These are phyloP conservation scores for Cromileptes altivelis DNA, from an alignment of 2,113 vertebrate species.

Conservation along the genomic window DNA sequence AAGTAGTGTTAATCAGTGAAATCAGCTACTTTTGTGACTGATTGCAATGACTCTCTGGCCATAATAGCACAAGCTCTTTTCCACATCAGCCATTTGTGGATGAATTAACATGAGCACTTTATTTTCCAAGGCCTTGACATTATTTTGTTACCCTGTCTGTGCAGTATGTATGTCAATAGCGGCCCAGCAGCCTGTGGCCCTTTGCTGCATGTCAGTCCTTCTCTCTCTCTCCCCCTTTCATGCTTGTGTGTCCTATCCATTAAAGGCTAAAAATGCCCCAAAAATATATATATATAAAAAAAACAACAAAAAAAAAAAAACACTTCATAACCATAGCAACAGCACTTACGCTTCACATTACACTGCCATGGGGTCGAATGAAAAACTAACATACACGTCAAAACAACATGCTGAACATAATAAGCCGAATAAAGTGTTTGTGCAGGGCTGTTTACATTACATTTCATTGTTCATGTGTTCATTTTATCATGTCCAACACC, in stretches of 20 bases:
- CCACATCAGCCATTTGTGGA: conserved; percentile 4
- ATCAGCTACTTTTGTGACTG: conserved; percentile 31
- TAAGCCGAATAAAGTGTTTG: not conserved
- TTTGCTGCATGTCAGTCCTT: no score
- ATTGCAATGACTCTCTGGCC: conserved; percentile 20
- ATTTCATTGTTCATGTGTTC: not conserved
- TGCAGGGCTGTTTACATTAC: not conserved
- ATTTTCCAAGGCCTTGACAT: not conserved
- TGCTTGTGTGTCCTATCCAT: no score
- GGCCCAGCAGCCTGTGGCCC: no score
- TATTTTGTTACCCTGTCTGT: not conserved
- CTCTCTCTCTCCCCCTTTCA: no score
- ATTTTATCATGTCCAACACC: no score
- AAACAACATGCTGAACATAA: not conserved
- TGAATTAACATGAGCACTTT: not conserved
- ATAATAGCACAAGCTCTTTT: not conserved
- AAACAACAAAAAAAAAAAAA: no score
- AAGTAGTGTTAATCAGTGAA: conserved; percentile 34
- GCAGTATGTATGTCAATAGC: not conserved
- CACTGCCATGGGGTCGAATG: not conserved
- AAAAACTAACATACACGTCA: not conserved
- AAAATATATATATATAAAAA: no score
- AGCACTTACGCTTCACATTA: not conserved
- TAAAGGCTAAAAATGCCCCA: no score
- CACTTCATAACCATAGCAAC: not conserved